Evolutionary conservation across 2,113 vertebrate species (phyloP), one percentile per base, ranked within the genome.

Genomic region (Labeo rohita): DNA sequence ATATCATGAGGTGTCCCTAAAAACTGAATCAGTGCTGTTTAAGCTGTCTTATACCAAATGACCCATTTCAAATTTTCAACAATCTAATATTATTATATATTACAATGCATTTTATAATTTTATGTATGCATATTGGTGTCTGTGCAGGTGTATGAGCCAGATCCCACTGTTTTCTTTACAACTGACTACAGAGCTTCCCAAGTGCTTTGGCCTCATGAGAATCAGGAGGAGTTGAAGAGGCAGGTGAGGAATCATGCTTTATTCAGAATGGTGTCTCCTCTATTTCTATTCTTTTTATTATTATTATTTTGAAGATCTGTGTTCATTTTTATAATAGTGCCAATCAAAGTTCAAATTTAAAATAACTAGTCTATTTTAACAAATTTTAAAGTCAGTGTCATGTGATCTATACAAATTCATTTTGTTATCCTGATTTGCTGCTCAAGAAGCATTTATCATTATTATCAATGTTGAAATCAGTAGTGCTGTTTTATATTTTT

Each of bases 221-320:
- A 97, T 83, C 87, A 92, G 77, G 96, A 97, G 87, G 94, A 97
- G 78, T 88, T 93, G 28, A 97, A 92, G 92, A 97, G 96, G 88
- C 95, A 97, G 94, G 96, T 97, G 88, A 65, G 56, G 9, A 86
- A 68, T 9, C 1, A 39, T 56, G 16, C 39, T 3, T 61, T 21
- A 36, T 70, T 12, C 18, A 7, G 9, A 75, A 34, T 23, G 4
- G 10, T 8, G 61, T 21, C 80, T 65, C 9, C 15, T 16, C 23
- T 21, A n/a, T n/a, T n/a, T n/a, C 21, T 16, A 9, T 11, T 13
- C 3, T 11, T 36, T 50, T 50, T 16, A 45, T 28, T 18, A 39
- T 34, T 28, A 10, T 34, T 47, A 8, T 47, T 47, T 47, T 3
- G 2, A 11, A 47, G 54, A 18, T 36, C 15, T 13, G 3, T n/a